phyloP scores from a whole-genome alignment of 2,888 invertebrate genomes.

The Pollenia labialis region DNA sequence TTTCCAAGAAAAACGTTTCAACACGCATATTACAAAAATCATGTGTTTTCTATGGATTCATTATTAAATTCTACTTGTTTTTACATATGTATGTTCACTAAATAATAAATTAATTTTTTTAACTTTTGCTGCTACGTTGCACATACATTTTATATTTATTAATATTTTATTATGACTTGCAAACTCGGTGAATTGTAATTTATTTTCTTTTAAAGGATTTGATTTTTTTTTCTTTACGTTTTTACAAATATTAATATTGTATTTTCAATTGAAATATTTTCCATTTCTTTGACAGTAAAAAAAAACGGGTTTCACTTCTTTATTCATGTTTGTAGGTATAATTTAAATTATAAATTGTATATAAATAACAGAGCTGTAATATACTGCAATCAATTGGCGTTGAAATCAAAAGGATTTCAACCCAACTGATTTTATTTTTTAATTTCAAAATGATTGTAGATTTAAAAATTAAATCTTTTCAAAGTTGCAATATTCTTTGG shows the following conservation, averaged over 20 bases:
- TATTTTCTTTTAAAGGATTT: constrained; percentile 4
- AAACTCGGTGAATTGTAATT: constrained; percentile 16
- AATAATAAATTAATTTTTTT: too few species aligned
- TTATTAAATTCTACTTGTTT: constrained; percentile 26
- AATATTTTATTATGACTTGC: constrained; percentile 5
- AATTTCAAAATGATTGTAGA: too few species aligned
- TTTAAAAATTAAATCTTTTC: too few species aligned
- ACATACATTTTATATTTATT: not conserved
- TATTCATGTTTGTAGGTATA: not conserved
- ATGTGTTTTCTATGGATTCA: constrained; percentile 25
- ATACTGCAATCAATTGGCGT: too few species aligned
- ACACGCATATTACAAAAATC: constrained; percentile 23
- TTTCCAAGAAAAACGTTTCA: constrained; percentile 7
- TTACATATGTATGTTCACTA: too few species aligned
- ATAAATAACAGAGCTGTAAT: too few species aligned
- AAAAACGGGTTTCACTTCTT: not conserved
- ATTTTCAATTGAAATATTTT: constrained; percentile 26
- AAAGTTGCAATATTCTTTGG: too few species aligned
- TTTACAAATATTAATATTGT: not conserved
- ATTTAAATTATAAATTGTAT: too few species aligned
- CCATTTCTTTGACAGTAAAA: not conserved
- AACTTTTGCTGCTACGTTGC: too few species aligned
- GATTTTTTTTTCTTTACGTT: not conserved
- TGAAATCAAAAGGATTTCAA: too few species aligned
- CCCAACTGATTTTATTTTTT: too few species aligned